Base-by-base conservation (phyloP, 2,113 vertebrate genomes). In the Ploceus nigricollis region DNA sequence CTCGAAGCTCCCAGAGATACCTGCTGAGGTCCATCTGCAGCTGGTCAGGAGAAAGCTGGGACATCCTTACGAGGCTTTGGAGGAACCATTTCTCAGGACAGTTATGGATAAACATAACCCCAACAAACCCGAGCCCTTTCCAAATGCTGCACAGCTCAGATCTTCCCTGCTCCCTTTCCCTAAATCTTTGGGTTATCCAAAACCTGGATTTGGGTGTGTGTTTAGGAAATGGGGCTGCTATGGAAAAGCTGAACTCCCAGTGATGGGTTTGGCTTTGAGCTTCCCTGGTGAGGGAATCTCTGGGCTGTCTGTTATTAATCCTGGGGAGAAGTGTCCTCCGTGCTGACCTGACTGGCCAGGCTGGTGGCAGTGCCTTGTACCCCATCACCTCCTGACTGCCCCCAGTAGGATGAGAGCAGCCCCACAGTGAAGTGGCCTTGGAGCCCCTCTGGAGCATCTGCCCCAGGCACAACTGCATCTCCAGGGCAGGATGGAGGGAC, bases 371-470 rank as follows among this genome's bases (percentile, higher is more conserved):
- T 51, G 45, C 42, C 23, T 61, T 42, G 42, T 35, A 47, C 25
- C 18, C 47, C n/a, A 3, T 37, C 42, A 30, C 8, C 18, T 79
- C 76, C 72, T 25, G 33, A 2, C 28, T 48, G 31, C 7, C 31
- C 54, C 23, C 39, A 15, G 39, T 0, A 20, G 57, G 51, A 47
- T 10, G 12, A 66, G 48, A 76, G 44, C 25, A 60, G 45, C 16
- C 44, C 15, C 0, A 0, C 1, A 1, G 23, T 7, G 53, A 39
- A 27, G 6, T 15, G 45, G 24, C 21, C 40, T 70, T 39, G 47
- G 31, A 69, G 6, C 6, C 23, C 8, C 0, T 1, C 30, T 11
- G 11, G 19, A 61, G 15, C 19, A 16, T 40, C 70, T 37, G 13
- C 45, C 21, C 28, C 25, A 31, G 42, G 18, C 51, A 57, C 3